Base-by-base conservation (phyloP, 2,797 vertebrate genomes). In the Ibycter americanus region DNA sequence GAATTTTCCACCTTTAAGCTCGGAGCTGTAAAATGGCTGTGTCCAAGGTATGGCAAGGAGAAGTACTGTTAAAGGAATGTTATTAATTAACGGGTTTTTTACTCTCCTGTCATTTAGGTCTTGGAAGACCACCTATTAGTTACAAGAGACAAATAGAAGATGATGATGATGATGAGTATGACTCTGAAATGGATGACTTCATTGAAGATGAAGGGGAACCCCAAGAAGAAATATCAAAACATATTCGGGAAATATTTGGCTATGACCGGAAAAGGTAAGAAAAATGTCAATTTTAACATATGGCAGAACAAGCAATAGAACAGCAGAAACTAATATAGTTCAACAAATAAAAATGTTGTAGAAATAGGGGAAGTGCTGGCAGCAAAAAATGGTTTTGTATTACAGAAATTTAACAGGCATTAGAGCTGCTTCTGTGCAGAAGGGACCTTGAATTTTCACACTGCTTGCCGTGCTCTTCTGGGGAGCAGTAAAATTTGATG, bases 121-220 rank as follows among this genome's bases (percentile, higher is more conserved):
- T 96, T 93, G 95, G 97, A 98, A 99, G 98, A 93, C 90, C 99
- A 29, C 98, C 99, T 40, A 97, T 99, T 96, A 98, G 99, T 70
- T 99, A 99, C 97, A 99, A 99, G 98, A 98, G 99, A 63, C 98
- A 98, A 91, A 98, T 98, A 77, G 99, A 99, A 2, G 98, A 98
- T 46, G 99, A 99, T 4, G 99, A 98, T 4, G 99, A 99, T 7
- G 99, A 99, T 3, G 99, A 99, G 20, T 98, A 99, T n/a, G 99
- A 99, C 96, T 98, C 99, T 4, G 99, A 99, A 98, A 99, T 99
- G 99, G 99, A 99, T 2, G 99, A 99, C 93, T 99, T 99, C 96
- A 99, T 99, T 42, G 99, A 99, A 59, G 99, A 99, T 62, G 99
- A 94, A 97, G 99, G 98, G 31, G 99, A 98, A 8, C 97, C 98